A percentile compares a stretch with the other conserved stretches of the same genome.
phyloP scores from a whole-genome alignment of 2,888 invertebrate genomes.

The Tenthredo distinguenda region DNA sequence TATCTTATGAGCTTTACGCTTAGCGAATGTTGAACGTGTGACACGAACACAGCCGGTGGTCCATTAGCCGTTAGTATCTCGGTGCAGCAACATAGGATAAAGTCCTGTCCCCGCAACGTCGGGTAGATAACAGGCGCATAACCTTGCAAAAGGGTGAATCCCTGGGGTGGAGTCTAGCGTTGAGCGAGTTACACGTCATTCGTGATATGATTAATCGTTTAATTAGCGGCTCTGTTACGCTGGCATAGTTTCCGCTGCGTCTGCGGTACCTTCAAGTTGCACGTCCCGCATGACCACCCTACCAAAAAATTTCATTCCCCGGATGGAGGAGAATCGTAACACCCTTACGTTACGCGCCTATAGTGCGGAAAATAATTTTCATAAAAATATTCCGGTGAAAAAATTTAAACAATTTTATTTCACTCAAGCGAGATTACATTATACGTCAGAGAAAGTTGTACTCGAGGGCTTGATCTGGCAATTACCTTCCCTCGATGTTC shows the following conservation, averaged over 20 bases:
- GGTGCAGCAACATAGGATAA: constrained; percentile 22
- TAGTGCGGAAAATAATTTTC: neutral
- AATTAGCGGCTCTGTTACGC: constrained; percentile 76
- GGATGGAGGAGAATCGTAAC: neutral
- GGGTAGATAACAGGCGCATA: constrained; percentile 39
- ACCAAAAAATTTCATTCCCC: constrained; percentile 25
- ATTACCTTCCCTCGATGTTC: constrained; percentile 12
- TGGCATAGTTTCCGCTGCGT: constrained; percentile 68
- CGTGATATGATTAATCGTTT: constrained; percentile 77
- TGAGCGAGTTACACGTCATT: constrained; percentile 68
- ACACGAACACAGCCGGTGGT: constrained; percentile 7
- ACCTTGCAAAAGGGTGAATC: constrained; percentile 39
- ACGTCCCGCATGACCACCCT: neutral
- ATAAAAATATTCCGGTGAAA: neutral
- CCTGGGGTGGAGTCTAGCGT: constrained; percentile 18
- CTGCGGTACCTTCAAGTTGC: neutral
- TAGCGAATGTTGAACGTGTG: constrained; percentile 16
- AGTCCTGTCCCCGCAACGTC: constrained; percentile 16
- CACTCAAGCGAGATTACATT: neutral
- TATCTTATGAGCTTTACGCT: neutral
- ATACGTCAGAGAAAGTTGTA: neutral
- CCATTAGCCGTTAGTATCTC: constrained; percentile 33
- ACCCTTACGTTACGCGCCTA: neutral
- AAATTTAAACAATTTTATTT: neutral
- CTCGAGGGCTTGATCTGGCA: neutral